Base-by-base conservation (phyloP, 2,888 invertebrate genomes). In the Vesta saturnalis region DNA sequence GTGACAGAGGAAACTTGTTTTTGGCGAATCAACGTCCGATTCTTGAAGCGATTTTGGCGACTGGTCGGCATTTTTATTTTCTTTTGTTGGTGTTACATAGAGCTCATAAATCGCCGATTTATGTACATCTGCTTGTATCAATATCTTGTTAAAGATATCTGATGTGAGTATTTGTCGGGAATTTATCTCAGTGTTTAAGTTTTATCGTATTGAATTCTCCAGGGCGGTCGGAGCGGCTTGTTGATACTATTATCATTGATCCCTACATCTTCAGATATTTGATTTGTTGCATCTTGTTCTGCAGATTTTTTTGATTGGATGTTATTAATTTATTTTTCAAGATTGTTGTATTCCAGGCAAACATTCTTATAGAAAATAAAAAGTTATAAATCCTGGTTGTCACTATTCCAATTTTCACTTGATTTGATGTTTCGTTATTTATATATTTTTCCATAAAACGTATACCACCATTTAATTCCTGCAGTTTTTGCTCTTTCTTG, bases 391-490 rank as follows among this genome's bases (percentile, higher is more conserved):
- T n/a, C n/a, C n/a, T n/a, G n/a, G n/a, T n/a, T n/a, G n/a, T n/a
- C n/a, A n/a, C n/a, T n/a, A n/a, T n/a, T n/a, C n/a, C n/a, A n/a
- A 6, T 30, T 4, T 30, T 30, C 10, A 6, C 10, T 10, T 6
- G 4, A 10, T 6, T 30, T 30, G 10, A 30, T 30, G 30, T 6
- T 6, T 6, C 10, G 30, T 30, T 30, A 30, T 30, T 30, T 30
- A 58, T 58, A 35, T 58, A 35, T 35, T 58, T 39, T 2, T 58
- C 30, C 30, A 57, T 21, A 57, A 57, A 57, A 23, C 23, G 30
- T 57, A 57, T 57, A 22, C 57, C 57, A 57, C 30, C 14, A 21
- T 57, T 57, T 23, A 21, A 57, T 57, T 57, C 35, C 35, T 23
- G 57, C 22, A 57, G 35, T 57, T 57, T 57, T 23, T 57, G 30